A percentile compares a stretch with the other conserved stretches of the same genome.
phyloP scores from a whole-genome alignment of 53 echinoderm and acorn worm species.

The Paelopatides confundens region DNA sequence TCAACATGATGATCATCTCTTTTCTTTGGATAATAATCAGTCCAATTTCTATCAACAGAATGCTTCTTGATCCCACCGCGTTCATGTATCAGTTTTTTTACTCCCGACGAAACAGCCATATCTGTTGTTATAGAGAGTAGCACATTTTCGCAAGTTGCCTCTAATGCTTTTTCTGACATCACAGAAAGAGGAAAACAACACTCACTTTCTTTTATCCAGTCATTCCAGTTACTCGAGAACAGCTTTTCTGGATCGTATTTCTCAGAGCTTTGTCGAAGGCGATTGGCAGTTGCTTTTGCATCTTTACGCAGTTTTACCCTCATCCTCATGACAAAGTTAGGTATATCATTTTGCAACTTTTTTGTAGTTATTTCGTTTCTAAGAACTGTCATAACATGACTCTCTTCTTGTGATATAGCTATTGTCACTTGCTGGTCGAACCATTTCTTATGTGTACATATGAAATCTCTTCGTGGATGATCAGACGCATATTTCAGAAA shows the following conservation, averaged over 20 bases:
- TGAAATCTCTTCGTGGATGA: background rate
- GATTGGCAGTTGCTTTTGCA: background rate
- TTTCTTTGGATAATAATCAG: no score
- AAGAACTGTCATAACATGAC: background rate
- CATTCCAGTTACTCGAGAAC: background rate
- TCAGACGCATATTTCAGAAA: background rate
- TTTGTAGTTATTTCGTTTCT: background rate
- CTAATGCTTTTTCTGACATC: conserved; percentile 10
- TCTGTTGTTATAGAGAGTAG: background rate
- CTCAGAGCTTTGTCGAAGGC: background rate
- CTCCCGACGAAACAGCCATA: background rate
- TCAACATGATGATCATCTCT: no score
- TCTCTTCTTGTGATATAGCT: background rate
- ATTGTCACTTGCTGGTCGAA: background rate
- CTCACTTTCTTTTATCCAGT: background rate
- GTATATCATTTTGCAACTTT: background rate
- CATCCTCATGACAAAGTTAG: background rate
- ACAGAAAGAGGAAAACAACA: no score
- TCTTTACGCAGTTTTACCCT: background rate
- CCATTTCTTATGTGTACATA: background rate
- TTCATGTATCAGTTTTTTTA: background rate
- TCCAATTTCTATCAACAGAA: background rate
- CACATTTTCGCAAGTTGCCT: no score
- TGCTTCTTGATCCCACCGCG: background rate
- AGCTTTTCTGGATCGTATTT: background rate